Conservation (phyloP, 2,797 vertebrate species). For the Macrochelys suwanniensis region DNA sequence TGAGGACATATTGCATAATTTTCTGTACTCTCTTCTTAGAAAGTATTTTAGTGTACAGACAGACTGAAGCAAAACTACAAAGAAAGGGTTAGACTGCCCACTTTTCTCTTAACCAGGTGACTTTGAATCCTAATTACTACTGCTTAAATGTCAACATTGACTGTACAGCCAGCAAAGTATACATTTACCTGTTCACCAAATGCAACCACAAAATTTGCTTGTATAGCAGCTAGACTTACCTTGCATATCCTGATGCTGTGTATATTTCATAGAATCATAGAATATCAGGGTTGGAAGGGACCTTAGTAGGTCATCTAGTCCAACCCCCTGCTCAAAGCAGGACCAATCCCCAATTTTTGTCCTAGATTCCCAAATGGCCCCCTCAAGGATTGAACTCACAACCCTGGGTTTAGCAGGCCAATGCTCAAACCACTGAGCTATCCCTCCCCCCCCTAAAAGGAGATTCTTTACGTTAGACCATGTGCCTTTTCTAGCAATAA, state of each 20-base stretch:
- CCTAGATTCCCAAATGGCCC: no score
- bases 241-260: background rate
- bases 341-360: no score
- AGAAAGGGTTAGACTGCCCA: background rate
- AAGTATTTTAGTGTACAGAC: background rate
- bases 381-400: no score
- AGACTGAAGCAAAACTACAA: background rate
- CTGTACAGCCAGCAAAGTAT: background rate
- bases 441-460: no score
- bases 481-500: background rate
- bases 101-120: accelerated
- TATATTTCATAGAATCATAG: no score
- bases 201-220: background rate
- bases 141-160: background rate
- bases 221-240: background rate
- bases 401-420: no score
- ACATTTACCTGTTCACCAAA: background rate
- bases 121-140: background rate
- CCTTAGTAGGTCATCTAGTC: no score
- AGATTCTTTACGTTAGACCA: background rate
- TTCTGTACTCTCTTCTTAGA: background rate
- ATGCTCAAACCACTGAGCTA: no score
- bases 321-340: no score
- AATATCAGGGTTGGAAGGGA: no score
- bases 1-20: background rate